Evolutionary conservation across 1,140 invertebrate species (phyloP), one percentile per base, ranked within the genome.

Genomic region (Nephila pilipes): DNA sequence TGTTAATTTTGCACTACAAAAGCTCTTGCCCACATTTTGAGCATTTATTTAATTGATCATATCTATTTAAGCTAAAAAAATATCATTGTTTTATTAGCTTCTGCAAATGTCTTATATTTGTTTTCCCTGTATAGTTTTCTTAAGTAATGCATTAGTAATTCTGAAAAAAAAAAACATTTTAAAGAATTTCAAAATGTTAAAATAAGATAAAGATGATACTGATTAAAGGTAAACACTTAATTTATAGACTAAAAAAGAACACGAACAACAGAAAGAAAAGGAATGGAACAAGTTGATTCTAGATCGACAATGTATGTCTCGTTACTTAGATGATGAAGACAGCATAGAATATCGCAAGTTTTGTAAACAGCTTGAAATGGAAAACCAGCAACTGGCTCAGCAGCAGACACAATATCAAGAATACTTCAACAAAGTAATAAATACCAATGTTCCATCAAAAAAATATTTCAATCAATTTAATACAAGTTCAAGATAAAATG

Each of bases 401-500:
- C 96, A 97, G 94, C 97, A 97, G 94, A 97, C 96, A 94, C 95
- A 95, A 18, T 96, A 96, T 92, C 95, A 96, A 94, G 96, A 97
- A 3, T 97, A 97, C 91, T 94, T 97, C 20, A 96, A 97, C 46
- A 96, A 96, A 94, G 96, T 96, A 85, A 96, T 97, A 12, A 97
- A 97, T 94, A 97, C 96, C 85, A 97, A 97, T 95, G 95, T 96
- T 85, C 97, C 97, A 2, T 97, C 96, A 1, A 96, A 96, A 1
- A 97, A 97, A 14, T 98, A 97, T 95, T 98, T 97, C 94, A 96
- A 97, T 94, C 97, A 98, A 95, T 98, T 98, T 95, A 98, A 98
- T 95, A 97, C 96, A 93, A 87, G 57, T 38, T 60, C 85, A n/a
- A 10, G 85, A 60, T 87, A 20, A 60, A 55, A 32, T 18, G 10